These are phyloP conservation scores for Chrysaora quinquecirrha DNA, from an alignment of 30 jellyfish, hydroid and myxozoan genomes.

Conservation along the genomic window DNA sequence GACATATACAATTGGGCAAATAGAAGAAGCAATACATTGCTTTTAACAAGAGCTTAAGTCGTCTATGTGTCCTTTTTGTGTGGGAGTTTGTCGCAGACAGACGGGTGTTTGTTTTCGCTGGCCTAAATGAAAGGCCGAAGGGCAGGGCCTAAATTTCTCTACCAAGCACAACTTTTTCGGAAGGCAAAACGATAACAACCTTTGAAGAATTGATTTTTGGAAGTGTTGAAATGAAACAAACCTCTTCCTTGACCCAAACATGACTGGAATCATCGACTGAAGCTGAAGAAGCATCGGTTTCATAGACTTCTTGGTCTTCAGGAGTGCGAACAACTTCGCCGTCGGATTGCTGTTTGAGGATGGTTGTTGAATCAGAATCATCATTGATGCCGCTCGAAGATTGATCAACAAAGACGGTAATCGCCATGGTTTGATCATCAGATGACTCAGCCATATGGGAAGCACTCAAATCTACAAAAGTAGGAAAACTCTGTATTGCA, in stretches of 20 bases:
- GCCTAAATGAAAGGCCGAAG: too few species aligned
- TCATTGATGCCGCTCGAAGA: constrained; percentile 10
- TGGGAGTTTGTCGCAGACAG: too few species aligned
- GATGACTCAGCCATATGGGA: constrained; percentile 38
- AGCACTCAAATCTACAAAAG: constrained; percentile 40
- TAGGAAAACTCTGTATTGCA: constrained; percentile 37
- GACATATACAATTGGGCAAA: too few species aligned
- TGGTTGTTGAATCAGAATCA: constrained; percentile 25
- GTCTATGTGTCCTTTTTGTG: too few species aligned
- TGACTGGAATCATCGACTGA: constrained; percentile 48
- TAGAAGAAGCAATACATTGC: too few species aligned
- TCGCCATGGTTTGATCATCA: constrained; percentile 58
- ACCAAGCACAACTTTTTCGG: too few species aligned
- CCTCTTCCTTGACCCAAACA: constrained; percentile 77
- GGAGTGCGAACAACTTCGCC: constrained; percentile 50
- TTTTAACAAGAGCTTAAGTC: too few species aligned
- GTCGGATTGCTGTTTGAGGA: neutral
- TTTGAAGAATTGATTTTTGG: too few species aligned
- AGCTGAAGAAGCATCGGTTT: constrained; percentile 25
- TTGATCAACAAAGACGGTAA: constrained; percentile 60
- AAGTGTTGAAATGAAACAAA: neutral
- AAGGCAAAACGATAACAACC: too few species aligned
- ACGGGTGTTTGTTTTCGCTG: too few species aligned
- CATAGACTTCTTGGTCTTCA: constrained; percentile 55
- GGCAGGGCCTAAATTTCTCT: too few species aligned